Base-by-base conservation (phyloP, 1,140 invertebrate genomes). In the Ylistrum balloti region DNA sequence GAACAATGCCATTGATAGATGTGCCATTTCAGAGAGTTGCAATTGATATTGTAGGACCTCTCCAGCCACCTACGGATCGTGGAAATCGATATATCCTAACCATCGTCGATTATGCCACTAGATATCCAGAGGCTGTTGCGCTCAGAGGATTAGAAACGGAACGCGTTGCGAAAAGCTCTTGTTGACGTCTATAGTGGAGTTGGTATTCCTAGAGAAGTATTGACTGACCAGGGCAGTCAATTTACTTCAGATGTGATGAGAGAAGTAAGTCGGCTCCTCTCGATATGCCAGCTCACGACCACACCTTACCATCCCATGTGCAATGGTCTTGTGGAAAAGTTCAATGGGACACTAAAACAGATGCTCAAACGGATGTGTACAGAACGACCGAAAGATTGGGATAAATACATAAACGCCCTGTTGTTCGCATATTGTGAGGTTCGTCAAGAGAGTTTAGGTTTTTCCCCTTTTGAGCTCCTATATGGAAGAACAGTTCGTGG, bases 141-240 rank as follows among this genome's bases (percentile, higher is more conserved):
- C 86, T 94, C 33, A 20, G 28, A 32, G 20, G 22, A 0, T 92
- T 93, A 33, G 90, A 91, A 17, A 88, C 92, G 1, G 92, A 91
- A 34, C 85, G 87, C 1, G 91, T 93, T 22, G 88, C 91, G 35
- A 92, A 94, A n/a, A 74, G 92, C 91, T 17, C 86, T 94, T 33
- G 41, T 92, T 11, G 88, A 92, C 11, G 85, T 96, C 5, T 96
- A 96, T 93, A 91, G 93, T 15, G 91, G 94, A 86, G 92, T 96
- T 88, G 96, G 96, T 33, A 91, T 96, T 85, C 96, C 96, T 17
- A 45, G 95, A 35, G 94, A 94, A 86, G 91, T 93, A n/a, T 33
- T 94, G 0, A 91, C 90, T n/a, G 92, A 93, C 35, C 85, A 88
- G 86, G 93, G 92, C 7, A 48, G 87, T 33, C 92, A 94, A 22